Base-by-base conservation (phyloP, 2,888 invertebrate species). In the Vandiemenella viatica region DNA sequence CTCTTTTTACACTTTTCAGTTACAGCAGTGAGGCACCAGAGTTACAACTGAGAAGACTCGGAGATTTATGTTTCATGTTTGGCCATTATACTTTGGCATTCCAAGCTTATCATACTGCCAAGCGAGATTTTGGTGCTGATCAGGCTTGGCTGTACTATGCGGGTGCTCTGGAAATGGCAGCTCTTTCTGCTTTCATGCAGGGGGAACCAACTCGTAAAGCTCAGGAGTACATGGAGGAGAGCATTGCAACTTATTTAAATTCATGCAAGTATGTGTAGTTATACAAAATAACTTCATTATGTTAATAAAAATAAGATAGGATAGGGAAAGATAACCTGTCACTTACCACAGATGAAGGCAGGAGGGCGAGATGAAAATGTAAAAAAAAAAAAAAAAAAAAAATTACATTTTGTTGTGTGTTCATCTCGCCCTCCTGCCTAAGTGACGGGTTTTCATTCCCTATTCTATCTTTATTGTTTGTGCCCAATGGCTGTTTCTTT, bases 81-180 rank as follows among this genome's bases (percentile, higher is more conserved):
- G 89, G 92, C 4, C 83, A 92, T 62, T 95, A 95, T 69, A 80
- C 83, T 55, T 74, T 88, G 56, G 92, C 96, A 6, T 95, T 89
- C 67, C 87, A 90, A 58, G 80, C 88, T 0, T 98, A 96, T 69
- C 93, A 97, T 67, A 81, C 86, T 38, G 90, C 93, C n/a, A 97
- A 97, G 68, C 78, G 93, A 46, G 98, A 98, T 65, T 97, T 97
- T 65, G 88, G 87, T 62, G 86, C 86, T 1, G 97, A 98, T 65
- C 89, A 92, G 57, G 97, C 97, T 1, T 96, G 95, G 95, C 74
- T 95, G 21, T 89, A 96, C 65, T 95, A 88, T 67, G 95, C 97
- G 1, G 93, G 96, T 8, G 93, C 97, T 5, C 70, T 95, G 44
- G 95, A 93, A 72, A 95, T 96, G 95, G 93, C 95, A 5, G 88